phyloP scores from a whole-genome alignment of 2,888 invertebrate genomes.

The Pollenia labialis region DNA sequence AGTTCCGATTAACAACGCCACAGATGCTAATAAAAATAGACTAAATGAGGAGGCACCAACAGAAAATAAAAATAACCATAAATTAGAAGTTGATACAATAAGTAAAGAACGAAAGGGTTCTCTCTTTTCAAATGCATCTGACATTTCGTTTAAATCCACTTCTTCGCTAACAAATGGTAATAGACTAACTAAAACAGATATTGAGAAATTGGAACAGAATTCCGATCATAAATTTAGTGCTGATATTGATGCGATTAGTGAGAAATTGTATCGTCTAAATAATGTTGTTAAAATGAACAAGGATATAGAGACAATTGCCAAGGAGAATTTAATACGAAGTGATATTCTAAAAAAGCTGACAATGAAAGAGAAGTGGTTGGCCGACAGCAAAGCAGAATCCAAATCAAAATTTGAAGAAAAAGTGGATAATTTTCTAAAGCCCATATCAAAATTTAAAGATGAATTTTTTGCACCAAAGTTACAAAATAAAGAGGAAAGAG shows the following conservation, averaged over 20 bases:
- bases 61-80: not conserved
- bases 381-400: constrained; percentile 78
- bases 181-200: constrained; percentile 76
- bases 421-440: constrained; percentile 74
- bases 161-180: constrained; percentile 71
- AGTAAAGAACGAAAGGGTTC: constrained; percentile 62
- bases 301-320: constrained; percentile 82
- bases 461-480: constrained; percentile 74
- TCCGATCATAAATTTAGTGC: constrained; percentile 80
- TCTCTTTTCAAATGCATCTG: constrained; percentile 75
- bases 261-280: constrained; percentile 83
- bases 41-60: not conserved
- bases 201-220: constrained; percentile 82
- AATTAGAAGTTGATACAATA: constrained; percentile 16
- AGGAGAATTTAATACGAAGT: constrained; percentile 82
- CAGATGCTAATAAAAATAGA: constrained; percentile 22
- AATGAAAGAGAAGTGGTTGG: constrained; percentile 84
- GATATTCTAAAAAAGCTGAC: constrained; percentile 83
- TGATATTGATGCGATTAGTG: constrained; percentile 83
- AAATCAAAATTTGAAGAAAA: constrained; percentile 79
- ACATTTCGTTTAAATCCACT: constrained; percentile 78
- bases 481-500: constrained; percentile 72
- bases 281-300: constrained; percentile 83
- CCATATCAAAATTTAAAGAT: constrained; percentile 56
- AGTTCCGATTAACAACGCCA: not conserved